These are phyloP conservation scores for Pyrgus malvae DNA, from an alignment of 2,888 invertebrate species.

Conservation along the genomic window DNA sequence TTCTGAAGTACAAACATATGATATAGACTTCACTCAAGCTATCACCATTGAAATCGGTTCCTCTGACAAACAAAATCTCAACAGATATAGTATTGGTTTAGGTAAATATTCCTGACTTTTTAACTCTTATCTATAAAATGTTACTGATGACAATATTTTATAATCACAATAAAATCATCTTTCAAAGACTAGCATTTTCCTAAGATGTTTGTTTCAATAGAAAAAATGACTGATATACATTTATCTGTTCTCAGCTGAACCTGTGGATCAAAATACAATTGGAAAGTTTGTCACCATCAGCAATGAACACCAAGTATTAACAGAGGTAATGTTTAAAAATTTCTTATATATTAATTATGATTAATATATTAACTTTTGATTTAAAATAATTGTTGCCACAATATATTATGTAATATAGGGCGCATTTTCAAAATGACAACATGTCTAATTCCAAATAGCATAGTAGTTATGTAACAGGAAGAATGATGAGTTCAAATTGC, in stretches of 20 bases:
- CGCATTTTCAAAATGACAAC: too few relatives aligned
- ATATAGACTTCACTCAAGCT: constrained; percentile 63
- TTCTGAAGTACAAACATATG: constrained; percentile 59
- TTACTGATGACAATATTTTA: too few relatives aligned
- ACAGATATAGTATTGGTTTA: constrained; percentile 62
- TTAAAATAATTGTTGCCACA: too few relatives aligned
- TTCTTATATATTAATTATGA: background rate
- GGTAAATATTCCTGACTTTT: constrained; percentile 43
- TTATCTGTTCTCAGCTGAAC: constrained; percentile 53
- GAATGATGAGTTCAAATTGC: too few relatives aligned
- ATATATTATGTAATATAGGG: too few relatives aligned
- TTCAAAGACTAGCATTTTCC: too few relatives aligned
- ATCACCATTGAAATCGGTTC: constrained; percentile 72
- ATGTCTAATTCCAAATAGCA: too few relatives aligned
- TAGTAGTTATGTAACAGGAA: too few relatives aligned
- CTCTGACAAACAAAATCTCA: constrained; percentile 53
- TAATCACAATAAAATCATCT: too few relatives aligned
- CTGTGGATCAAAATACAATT: constrained; percentile 61
- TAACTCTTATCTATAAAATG: too few relatives aligned
- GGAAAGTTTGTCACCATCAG: constrained; percentile 67
- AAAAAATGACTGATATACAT: too few relatives aligned
- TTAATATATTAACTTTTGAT: too few relatives aligned
- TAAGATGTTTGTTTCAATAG: background rate
- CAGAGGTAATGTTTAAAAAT: constrained; percentile 59
- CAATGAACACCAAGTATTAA: constrained; percentile 66